Conservation (phyloP, 1,140 invertebrate genomes). For the Radopholus similis region DNA sequence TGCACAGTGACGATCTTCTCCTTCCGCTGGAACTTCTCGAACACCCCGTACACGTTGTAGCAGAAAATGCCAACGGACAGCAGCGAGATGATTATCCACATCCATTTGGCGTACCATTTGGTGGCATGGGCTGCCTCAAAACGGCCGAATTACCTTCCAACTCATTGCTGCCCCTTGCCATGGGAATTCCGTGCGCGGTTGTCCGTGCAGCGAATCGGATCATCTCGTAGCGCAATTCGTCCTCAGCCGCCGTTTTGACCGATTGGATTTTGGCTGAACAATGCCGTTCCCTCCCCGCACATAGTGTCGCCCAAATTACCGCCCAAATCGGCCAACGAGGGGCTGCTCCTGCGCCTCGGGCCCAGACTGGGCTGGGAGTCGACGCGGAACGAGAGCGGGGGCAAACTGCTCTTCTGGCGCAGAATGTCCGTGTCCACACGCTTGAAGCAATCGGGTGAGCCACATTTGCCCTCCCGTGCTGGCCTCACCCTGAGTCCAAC, state of each 20-base stretch:
- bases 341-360: no score
- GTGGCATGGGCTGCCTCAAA: slow-evolving; percentile 35
- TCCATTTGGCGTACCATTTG: slow-evolving; percentile 35
- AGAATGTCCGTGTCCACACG: no score
- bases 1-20: slow-evolving; percentile 58
- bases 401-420: no score
- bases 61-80: slow-evolving; percentile 34
- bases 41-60: slow-evolving; percentile 33
- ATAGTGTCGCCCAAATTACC: neutral
- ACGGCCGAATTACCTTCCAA: no score
- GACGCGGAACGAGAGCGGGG: no score
- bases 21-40: slow-evolving; percentile 43
- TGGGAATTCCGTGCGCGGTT: slow-evolving; percentile 49
- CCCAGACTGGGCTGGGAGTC: no score
- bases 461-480: neutral
- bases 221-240: slow-evolving; percentile 40
- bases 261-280: slow-evolving; percentile 2
- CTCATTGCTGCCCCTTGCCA: slow-evolving; percentile 16
- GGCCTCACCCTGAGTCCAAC: neutral
- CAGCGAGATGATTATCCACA: slow-evolving; percentile 35
- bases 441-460: no score
- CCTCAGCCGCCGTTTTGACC: slow-evolving; percentile 27
- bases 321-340: neutral
- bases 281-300: neutral
- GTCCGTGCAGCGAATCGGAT: slow-evolving; percentile 42